phyloP scores from a whole-genome alignment of 2,797 vertebrate species.

The Arremon aurantiirostris region DNA sequence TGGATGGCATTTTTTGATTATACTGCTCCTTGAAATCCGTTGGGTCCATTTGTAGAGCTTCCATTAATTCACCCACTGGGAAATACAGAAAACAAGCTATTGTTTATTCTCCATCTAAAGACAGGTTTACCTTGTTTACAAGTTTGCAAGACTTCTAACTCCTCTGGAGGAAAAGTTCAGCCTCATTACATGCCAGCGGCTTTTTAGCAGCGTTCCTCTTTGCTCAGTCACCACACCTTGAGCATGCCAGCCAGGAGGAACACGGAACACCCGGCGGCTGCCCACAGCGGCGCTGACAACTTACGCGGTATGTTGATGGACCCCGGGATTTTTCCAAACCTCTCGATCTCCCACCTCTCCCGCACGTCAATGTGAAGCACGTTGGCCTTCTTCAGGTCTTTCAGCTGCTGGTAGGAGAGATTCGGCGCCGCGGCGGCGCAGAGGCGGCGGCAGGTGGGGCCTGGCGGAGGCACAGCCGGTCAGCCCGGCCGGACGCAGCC shows the following conservation, averaged over 20 bases:
- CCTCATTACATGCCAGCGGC: background rate
- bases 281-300: background rate
- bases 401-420: constrained; percentile 85
- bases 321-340: constrained; percentile 84
- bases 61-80: constrained; percentile 85
- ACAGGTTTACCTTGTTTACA: background rate
- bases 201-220: background rate
- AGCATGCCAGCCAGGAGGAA: background rate
- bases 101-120: background rate
- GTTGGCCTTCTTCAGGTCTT: constrained; percentile 76
- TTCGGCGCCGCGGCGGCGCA: constrained; percentile 32
- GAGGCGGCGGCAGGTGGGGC: background rate
- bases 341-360: constrained; percentile 88
- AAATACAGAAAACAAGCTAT: background rate
- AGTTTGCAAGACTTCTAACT: background rate
- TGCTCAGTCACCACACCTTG: background rate
- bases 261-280: background rate
- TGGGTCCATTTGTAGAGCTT: constrained; percentile 84
- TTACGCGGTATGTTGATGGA: constrained; percentile 89
- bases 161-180: background rate
- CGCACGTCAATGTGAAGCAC: constrained; percentile 86
- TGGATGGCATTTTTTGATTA: constrained; percentile 81
- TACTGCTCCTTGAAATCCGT: constrained; percentile 85
- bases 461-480: constrained; percentile 24
- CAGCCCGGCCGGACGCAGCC: background rate